Evolutionary conservation across 37 sponge, comb jelly and placozoan genomes (phyloP).

Genomic region (Halichondria panicea): DNA sequence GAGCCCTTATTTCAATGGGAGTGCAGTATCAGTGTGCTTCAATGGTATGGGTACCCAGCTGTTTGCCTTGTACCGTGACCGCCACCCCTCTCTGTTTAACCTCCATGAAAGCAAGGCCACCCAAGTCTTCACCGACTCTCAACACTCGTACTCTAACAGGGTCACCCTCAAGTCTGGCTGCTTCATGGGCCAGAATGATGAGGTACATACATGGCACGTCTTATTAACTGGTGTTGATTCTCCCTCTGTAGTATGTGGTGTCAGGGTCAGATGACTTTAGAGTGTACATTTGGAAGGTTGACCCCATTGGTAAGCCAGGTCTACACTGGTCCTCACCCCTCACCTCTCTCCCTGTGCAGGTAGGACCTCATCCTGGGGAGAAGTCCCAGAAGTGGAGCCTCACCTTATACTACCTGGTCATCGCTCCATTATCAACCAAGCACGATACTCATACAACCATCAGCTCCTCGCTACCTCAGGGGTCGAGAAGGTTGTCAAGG

Average conservation of each 20-base stretch:
- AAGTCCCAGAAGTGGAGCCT: too few relatives aligned
- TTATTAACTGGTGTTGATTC: not conserved
- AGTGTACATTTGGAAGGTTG: conserved; percentile 74
- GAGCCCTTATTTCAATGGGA: too few relatives aligned
- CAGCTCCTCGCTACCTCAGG: conserved; percentile 59
- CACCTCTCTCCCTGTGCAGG: not conserved
- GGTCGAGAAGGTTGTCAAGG: conserved; percentile 80
- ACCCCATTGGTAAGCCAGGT: not conserved
- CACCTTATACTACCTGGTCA: conserved; percentile 74
- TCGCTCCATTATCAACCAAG: conserved; percentile 78
- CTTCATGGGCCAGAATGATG: conserved; percentile 72
- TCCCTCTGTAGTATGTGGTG: conserved; percentile 54
- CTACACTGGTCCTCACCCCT: not conserved
- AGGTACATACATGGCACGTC: conserved; percentile 20
- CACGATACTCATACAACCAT: conserved; percentile 49
- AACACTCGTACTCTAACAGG: conserved; percentile 39
- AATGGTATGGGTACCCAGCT: conserved; percentile 33
- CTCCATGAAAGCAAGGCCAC: not conserved
- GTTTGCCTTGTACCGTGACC: conserved; percentile 27
- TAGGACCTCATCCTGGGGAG: too few relatives aligned
- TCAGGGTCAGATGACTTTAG: conserved; percentile 84
- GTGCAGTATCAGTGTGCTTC: conserved; percentile 47
- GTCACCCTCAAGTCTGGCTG: conserved; percentile 79
- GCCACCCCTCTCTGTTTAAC: conserved; percentile 39
- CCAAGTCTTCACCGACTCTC: conserved; percentile 35